Conservation (phyloP, 2,113 vertebrate species). For the Sylvia atricapilla region DNA sequence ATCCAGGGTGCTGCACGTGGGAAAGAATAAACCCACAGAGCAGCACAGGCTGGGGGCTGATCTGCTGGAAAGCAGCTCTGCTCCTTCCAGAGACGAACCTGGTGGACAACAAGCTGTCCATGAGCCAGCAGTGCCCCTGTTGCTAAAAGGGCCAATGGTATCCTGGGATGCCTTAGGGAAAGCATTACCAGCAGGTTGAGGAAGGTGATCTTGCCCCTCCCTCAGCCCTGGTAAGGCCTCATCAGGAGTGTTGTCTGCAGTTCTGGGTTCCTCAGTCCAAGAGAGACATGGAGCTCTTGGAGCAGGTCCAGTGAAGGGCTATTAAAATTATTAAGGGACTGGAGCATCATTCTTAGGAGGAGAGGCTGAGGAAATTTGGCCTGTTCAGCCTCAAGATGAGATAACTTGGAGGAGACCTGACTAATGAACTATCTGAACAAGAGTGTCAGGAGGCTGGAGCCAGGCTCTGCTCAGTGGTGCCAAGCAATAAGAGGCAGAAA, state of each 20-base stretch:
- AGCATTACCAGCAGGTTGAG: fast-evolving
- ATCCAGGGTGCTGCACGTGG: neutral
- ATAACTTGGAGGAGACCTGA: neutral
- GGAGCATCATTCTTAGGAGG: neutral
- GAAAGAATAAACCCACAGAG: neutral
- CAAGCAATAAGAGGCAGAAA: neutral
- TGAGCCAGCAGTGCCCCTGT: neutral
- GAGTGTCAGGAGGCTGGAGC: neutral
- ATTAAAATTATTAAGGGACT: neutral
- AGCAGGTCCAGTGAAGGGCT: neutral
- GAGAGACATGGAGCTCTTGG: neutral
- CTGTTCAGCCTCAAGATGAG: neutral
- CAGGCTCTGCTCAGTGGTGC: neutral
- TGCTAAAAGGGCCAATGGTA: neutral
- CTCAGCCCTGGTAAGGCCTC: neutral
- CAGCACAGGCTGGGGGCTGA: neutral
- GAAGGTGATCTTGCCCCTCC: neutral
- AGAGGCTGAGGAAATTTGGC: neutral
- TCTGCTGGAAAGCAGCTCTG: neutral
- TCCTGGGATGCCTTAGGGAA: neutral
- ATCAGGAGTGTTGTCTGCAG: neutral
- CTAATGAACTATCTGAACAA: neutral
- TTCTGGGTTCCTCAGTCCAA: neutral
- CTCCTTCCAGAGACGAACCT: neutral
- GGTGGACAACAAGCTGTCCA: neutral